Evolutionary conservation across 2,888 invertebrate species (phyloP), one percentile per base, ranked within the genome.

Genomic region (Hirtodrosophila cameraria): DNA sequence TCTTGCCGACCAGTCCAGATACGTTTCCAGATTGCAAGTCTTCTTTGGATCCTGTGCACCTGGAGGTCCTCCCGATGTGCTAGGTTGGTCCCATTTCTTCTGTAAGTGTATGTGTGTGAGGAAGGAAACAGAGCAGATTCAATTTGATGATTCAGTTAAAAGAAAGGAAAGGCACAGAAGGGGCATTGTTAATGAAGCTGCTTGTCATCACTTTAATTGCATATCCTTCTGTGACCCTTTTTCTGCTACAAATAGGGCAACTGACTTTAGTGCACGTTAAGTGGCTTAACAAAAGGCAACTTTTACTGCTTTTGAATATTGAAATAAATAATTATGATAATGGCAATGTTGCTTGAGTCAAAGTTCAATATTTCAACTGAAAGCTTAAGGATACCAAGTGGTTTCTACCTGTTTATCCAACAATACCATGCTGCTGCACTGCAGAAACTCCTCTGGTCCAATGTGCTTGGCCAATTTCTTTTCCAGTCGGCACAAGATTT

Each of bases 11-110:
- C 91, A 91, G 69, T 91, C 91, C 61, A 91, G 85, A 80, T 91
- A 91, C 63, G 90, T 91, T 88, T 91, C 91, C 85, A 91, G 85
- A 83, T 91, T 91, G 72, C 91, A 91, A 31, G 91, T 91, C 80
- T 91, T 91, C 71, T 91, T 91, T 45, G 91, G 88, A 85, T 90
- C 90, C 75, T 90, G 90, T 12, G 36, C 72, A 3, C 69, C 69
- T 4, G 59, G 54, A 1, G 60, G 50, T 36, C 60, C 69, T 0
- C 30, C 41, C 53, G 89, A 86, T 50, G 88, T 76, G 65, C 87
- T 80, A 52, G 89, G 89, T 84, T 90, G 90, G 62, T 70, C 73
- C 66, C 54, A 66, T 48, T 70, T 72, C 31, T 66, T 70, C 69
- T 70, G 43, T 15, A n/a, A 12, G 15, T 20, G 11, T 70, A 39